These are phyloP conservation scores for Cryptus armator DNA, from an alignment of 2,888 invertebrate genomes.

Conservation along the genomic window DNA sequence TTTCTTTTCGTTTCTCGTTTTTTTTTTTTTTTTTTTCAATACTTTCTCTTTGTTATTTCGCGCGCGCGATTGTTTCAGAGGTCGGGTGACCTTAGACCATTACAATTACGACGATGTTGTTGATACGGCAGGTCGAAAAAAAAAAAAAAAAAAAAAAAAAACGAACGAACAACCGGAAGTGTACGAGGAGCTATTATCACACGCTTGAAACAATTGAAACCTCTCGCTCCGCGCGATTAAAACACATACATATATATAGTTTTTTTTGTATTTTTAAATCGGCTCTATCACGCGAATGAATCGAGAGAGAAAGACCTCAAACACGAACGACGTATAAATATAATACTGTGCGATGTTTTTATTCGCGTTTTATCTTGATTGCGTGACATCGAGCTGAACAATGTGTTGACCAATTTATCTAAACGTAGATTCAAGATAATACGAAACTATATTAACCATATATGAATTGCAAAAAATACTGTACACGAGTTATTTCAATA, in stretches of 20 bases:
- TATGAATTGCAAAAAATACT: neutral
- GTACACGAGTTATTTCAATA: neutral
- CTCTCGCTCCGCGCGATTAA: constrained; percentile 28
- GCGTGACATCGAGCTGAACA: constrained; percentile 36
- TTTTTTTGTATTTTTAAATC: neutral
- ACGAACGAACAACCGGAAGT: neutral
- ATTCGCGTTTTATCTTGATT: constrained; percentile 28
- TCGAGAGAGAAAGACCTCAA: constrained; percentile 1
- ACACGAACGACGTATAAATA: neutral
- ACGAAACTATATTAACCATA: neutral
- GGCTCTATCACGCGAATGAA: constrained; percentile 31
- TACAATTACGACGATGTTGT: constrained; percentile 36
- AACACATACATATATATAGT: constrained; percentile 24
- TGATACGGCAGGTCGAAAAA: constrained; percentile 32
- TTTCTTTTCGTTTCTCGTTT: neutral
- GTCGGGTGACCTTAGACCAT: constrained; percentile 24
- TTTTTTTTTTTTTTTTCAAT: constrained; percentile 10
- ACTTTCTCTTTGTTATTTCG: constrained; percentile 33
- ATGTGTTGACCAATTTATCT: neutral
- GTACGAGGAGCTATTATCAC: constrained; percentile 55
- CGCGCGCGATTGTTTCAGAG: constrained; percentile 55
- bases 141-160: constrained; percentile 40
- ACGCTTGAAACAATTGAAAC: constrained; percentile 53
- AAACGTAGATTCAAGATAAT: constrained; percentile 1
- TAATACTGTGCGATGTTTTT: neutral